These are phyloP conservation scores for Phalera bucephala DNA, from an alignment of 2,888 invertebrate genomes.

Conservation along the genomic window DNA sequence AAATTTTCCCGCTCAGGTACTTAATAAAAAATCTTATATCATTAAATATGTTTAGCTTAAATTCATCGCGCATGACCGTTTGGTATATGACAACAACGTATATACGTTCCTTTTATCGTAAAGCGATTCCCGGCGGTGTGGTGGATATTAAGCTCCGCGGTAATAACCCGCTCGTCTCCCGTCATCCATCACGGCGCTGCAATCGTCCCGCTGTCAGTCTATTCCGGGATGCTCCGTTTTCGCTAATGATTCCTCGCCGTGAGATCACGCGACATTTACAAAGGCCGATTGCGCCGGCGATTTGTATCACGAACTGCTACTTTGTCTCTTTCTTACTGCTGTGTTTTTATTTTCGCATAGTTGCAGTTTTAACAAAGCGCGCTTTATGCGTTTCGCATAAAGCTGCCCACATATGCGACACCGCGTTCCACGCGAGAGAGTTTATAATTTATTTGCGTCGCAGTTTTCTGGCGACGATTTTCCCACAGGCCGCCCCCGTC, in stretches of 20 bases:
- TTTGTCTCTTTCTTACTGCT: slow-evolving; percentile 27
- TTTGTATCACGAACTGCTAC: slow-evolving; percentile 52
- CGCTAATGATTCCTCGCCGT: slow-evolving; percentile 73
- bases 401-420: slow-evolving; percentile 45
- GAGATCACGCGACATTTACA: slow-evolving; percentile 64
- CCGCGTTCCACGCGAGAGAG: slow-evolving; percentile 73
- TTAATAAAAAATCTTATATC: slow-evolving; percentile 24
- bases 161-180: slow-evolving; percentile 62
- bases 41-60: too few species aligned
- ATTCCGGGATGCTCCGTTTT: slow-evolving; percentile 79
- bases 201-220: slow-evolving; percentile 79
- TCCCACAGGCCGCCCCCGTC: slow-evolving; percentile 79
- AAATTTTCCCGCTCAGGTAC: slow-evolving; percentile 33
- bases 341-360: slow-evolving; percentile 35
- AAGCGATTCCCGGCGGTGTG: slow-evolving; percentile 44
- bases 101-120: background rate
- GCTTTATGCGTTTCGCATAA: slow-evolving; percentile 55
- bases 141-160: slow-evolving; percentile 60
- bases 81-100: background rate
- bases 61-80: slow-evolving; percentile 27
- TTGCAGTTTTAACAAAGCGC: slow-evolving; percentile 57
- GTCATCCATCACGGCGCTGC: slow-evolving; percentile 77
- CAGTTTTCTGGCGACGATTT: slow-evolving; percentile 82
- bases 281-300: slow-evolving; percentile 58
- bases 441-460: slow-evolving; percentile 81